These are phyloP conservation scores for Yponomeuta plumbellus DNA, from an alignment of 2,888 invertebrate genomes.

Conservation along the genomic window DNA sequence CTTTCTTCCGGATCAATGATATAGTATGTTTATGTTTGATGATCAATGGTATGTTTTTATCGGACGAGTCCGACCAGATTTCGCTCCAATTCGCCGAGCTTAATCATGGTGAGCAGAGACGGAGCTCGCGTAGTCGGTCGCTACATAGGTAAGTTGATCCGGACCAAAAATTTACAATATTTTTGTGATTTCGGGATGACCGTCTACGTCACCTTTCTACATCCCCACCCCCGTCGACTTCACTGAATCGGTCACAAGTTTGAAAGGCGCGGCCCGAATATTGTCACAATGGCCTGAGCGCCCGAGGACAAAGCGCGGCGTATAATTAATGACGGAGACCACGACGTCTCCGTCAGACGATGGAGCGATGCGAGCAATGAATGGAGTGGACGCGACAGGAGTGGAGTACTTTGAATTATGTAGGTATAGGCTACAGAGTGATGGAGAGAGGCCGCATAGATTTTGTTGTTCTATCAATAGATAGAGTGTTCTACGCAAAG, in stretches of 20 bases:
- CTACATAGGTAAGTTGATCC: no score
- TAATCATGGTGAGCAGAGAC: no score
- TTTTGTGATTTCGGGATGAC: not conserved
- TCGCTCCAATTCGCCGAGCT: no score
- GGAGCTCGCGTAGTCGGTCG: no score
- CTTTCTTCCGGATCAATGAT: no score
- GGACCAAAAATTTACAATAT: not conserved
- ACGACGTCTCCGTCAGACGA: conserved; percentile 62
- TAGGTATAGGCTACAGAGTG: conserved; percentile 13
- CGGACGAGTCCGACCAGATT: no score
- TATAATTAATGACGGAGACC: conserved; percentile 73
- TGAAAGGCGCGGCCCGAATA: conserved; percentile 70
- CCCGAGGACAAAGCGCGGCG: conserved; percentile 63
- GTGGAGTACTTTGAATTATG: not conserved
- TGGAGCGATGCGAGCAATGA: conserved; percentile 39
- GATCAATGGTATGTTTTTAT: no score
- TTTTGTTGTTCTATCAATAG: no score
- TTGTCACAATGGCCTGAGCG: conserved; percentile 70
- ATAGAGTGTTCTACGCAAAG: no score
- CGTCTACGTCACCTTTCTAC: not conserved
- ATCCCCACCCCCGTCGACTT: not conserved
- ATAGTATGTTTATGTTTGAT: no score
- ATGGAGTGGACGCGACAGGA: conserved; percentile 23
- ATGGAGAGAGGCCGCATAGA: conserved; percentile 1
- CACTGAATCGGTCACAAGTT: conserved; percentile 22